A percentile compares a stretch with the other conserved stretches of the same genome.
These are phyloP conservation scores for Cerceris rybyensis DNA, from an alignment of 2,888 invertebrate species.

Conservation along the genomic window DNA sequence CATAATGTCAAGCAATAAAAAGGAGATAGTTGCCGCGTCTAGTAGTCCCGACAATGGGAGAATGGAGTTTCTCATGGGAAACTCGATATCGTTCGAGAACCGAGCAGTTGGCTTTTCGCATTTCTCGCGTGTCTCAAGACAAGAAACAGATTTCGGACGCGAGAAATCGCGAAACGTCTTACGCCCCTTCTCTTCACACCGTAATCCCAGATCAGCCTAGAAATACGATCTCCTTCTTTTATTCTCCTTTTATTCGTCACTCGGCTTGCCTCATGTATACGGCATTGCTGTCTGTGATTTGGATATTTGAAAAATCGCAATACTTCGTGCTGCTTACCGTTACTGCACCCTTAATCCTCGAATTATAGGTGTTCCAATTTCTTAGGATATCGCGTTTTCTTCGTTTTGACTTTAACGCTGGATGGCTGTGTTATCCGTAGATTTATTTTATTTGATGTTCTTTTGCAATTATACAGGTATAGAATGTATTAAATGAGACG, in stretches of 20 bases:
- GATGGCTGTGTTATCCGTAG: no score
- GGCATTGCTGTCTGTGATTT: conserved; percentile 22
- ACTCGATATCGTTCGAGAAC: background rate
- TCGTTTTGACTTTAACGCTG: no score
- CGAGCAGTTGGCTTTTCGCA: conserved; percentile 35
- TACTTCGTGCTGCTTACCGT: conserved; percentile 8
- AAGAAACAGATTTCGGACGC: conserved; percentile 27
- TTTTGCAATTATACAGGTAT: no score
- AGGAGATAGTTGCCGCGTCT: conserved; percentile 3
- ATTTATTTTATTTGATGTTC: no score
- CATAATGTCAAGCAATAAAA: conserved; percentile 28
- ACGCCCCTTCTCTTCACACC: conserved; percentile 38
- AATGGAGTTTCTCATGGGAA: conserved; percentile 24
- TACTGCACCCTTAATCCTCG: background rate
- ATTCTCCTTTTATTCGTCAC: conserved; percentile 29
- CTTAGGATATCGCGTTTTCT: background rate
- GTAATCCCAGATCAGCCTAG: conserved; percentile 64
- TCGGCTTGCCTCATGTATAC: conserved; percentile 20
- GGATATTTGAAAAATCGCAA: conserved; percentile 6
- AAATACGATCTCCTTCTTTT: conserved; percentile 40
- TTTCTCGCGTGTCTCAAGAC: conserved; percentile 24
- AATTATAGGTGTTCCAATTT: conserved; percentile 5
- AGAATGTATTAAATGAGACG: no score
- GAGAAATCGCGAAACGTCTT: conserved; percentile 22
- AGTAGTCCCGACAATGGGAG: background rate